Evolutionary conservation across 1,140 invertebrate species (phyloP), one percentile per base, ranked within the genome.

Genomic region (Drosophila setifemur): DNA sequence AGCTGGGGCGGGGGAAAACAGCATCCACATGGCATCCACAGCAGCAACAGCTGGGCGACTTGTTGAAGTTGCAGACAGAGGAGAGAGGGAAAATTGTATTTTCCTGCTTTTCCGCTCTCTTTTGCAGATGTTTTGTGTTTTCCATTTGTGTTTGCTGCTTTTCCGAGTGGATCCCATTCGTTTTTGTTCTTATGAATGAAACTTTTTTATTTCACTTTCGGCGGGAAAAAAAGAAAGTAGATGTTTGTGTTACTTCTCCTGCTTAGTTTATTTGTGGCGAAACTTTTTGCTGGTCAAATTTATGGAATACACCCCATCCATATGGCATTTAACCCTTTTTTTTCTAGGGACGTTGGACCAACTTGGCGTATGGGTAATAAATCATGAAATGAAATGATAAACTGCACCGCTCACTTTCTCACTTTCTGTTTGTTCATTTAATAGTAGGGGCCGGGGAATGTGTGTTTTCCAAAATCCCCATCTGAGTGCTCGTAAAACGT

Each of bases 361-460:
- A 45, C 40, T 44, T 25, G 50, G 66, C 50, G 64, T 76, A 76
- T 75, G 55, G 29, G 47, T 53, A 66, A 82, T 83, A 83, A 83
- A 83, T 85, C 78, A 85, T 66, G 28, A 50, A 73, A 78, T 66
- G 53, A 48, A 70, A 74, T 82, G 78, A 82, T 82, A 77, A 83
- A 83, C 57, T 68, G 47, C 47, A 14, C 7, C n/a, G 12, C 61
- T 23, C 3, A 19, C 39, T 19, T 53, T 25, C 18, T 52, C 37
- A 28, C 25, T 43, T 18, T 16, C 39, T 29, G 18, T 63, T 44
- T 35, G 11, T 63, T 54, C 23, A 77, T 78, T 83, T 73, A 76
- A 82, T 81, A 81, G 69, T 54, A 49, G 43, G 31, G 29, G 52
- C 37, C n/a, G n/a, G 52, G 31, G 73, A 79, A 64, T 73, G 63